These are phyloP conservation scores for Leucophora obtusa DNA, from an alignment of 2,888 invertebrate genomes.

Conservation along the genomic window DNA sequence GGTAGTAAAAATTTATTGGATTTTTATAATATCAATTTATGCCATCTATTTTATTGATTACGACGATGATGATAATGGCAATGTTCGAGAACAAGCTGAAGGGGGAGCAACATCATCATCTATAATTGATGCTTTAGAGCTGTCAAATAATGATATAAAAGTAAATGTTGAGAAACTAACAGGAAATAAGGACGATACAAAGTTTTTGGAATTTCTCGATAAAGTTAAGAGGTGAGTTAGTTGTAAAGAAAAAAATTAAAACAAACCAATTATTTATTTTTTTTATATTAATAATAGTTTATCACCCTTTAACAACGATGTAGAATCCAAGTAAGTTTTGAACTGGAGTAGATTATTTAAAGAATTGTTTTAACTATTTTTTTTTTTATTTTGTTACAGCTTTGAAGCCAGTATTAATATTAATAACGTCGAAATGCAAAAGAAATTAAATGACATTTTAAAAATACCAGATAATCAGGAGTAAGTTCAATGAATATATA, in stretches of 20 bases:
- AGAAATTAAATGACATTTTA: constrained; percentile 73
- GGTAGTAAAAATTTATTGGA: constrained; percentile 77
- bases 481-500: constrained; percentile 45
- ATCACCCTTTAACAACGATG: constrained; percentile 71
- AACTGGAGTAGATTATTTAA: not conserved
- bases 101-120: constrained; percentile 53
- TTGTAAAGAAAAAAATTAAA: not conserved
- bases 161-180: constrained; percentile 71
- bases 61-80: constrained; percentile 65
- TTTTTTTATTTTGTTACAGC: constrained; percentile 33
- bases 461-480: constrained; percentile 70
- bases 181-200: constrained; percentile 75
- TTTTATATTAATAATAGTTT: constrained; percentile 66
- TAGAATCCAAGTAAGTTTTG: constrained; percentile 71
- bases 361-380: not conserved
- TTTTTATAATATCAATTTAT: constrained; percentile 76
- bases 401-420: constrained; percentile 67
- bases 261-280: not conserved
- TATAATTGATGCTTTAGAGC: constrained; percentile 72
- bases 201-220: constrained; percentile 76
- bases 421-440: constrained; percentile 73
- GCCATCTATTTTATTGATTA: constrained; percentile 76
- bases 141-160: constrained; percentile 75
- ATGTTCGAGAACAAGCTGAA: not conserved
- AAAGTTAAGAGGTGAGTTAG: constrained; percentile 69